phyloP scores from a whole-genome alignment of 2,888 invertebrate species.

The Synergus gifuensis region DNA sequence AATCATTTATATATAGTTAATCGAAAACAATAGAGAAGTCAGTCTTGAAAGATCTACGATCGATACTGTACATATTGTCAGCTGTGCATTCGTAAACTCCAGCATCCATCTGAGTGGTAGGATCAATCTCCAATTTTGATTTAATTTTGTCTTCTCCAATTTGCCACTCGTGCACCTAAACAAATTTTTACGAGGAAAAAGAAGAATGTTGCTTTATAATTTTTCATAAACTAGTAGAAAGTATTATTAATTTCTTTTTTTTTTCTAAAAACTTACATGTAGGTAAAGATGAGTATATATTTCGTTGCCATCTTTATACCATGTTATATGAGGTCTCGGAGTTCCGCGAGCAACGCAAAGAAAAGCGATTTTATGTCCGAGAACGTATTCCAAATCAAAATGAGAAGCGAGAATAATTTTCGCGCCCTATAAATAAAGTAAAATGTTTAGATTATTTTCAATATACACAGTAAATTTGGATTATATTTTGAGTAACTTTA shows the following conservation, averaged over 20 bases:
- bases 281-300: constrained; percentile 93
- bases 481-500: not conserved
- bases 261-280: constrained; percentile 81
- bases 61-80: constrained; percentile 95
- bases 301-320: constrained; percentile 97
- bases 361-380: constrained; percentile 96
- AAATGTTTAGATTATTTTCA: constrained; percentile 4
- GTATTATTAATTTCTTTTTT: not conserved
- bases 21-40: constrained; percentile 95
- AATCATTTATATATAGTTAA: too few species aligned
- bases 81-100: constrained; percentile 97
- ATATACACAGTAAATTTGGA: constrained; percentile 13
- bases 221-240: not conserved
- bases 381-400: constrained; percentile 94
- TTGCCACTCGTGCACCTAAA: constrained; percentile 93
- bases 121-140: constrained; percentile 96
- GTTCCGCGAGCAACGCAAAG: constrained; percentile 94
- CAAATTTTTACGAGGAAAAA: constrained; percentile 43
- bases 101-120: constrained; percentile 97
- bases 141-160: constrained; percentile 90
- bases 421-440: constrained; percentile 84
- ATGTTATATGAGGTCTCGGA: constrained; percentile 94
- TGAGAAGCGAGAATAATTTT: constrained; percentile 93
- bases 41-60: constrained; percentile 94
- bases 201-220: not conserved